Evolutionary conservation across 2,888 invertebrate genomes (phyloP), one percentile per base, ranked within the genome.

Genomic region (Nomada ruficornis): DNA sequence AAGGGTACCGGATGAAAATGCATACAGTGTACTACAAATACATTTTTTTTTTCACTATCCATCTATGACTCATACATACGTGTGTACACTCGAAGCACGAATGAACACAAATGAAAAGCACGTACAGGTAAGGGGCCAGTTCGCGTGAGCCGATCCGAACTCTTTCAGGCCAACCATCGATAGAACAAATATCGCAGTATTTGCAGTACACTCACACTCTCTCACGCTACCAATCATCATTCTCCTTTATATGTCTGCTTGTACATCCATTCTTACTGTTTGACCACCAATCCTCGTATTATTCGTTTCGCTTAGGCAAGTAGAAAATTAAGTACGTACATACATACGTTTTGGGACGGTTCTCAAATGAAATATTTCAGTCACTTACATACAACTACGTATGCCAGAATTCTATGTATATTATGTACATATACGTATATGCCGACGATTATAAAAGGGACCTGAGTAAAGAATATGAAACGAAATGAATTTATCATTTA

Each of bases 141-240:
- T 55, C 71, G 54, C 26, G 59, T 60, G 60, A 83, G 77, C 64
- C 80, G 85, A 87, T 83, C 81, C 78, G 70, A 76, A 71, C 77
- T 79, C 85, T 83, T 86, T 83, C 74, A 67, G 68, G 73, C 67
- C 84, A 78, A 80, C 85, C 80, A 83, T 82, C 85, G 80, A 57
- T 68, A 82, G 80, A 83, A 86, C 79, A 88, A 88, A 87, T 85
- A 86, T 70, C 80, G 78, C 69, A 82, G 82, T 87, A 86, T 88
- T 88, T 88, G 83, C 88, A 79, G 87, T 87, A 83, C 87, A 86
- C 87, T 86, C 82, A 54, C 80, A 68, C 60, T 55, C 60, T 69
- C 60, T 68, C 60, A 50, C 55, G 69, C 68, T 13, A 44, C n/a
- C 47, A 76, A 76, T 78, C 44, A 64, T 57, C 63, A 26, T 60